phyloP scores from a whole-genome alignment of 2,113 vertebrate genomes.

The Stigmatopora argus region DNA sequence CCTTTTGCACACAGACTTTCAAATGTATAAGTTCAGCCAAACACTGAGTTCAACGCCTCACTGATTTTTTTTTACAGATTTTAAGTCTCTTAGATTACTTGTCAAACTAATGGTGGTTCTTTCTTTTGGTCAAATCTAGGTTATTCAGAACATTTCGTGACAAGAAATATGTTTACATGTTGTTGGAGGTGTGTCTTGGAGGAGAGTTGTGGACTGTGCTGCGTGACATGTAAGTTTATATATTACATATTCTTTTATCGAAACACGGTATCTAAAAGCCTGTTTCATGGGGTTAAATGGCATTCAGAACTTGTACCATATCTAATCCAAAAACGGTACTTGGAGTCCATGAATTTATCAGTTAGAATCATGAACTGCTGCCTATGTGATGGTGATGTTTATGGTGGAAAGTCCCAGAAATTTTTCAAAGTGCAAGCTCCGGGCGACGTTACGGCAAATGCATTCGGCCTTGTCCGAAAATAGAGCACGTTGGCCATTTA shows the following conservation, averaged over 20 bases:
- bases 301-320: background rate
- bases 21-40: slow-evolving; percentile 26
- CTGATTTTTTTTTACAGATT: background rate
- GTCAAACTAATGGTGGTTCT: background rate
- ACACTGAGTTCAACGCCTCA: background rate
- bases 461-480: too few relatives aligned
- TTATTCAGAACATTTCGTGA: slow-evolving; percentile 89
- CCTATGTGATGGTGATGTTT: too few relatives aligned
- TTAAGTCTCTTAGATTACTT: background rate
- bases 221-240: slow-evolving; percentile 83
- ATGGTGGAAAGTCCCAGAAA: too few relatives aligned
- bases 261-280: background rate
- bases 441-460: too few relatives aligned
- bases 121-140: slow-evolving; percentile 58
- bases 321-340: background rate
- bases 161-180: slow-evolving; percentile 85
- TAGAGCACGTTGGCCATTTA: too few relatives aligned
- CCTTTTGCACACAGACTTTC: slow-evolving; percentile 27
- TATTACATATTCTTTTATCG: background rate
- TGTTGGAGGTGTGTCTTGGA: slow-evolving; percentile 87
- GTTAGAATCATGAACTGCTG: background rate
- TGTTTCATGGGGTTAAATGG: background rate
- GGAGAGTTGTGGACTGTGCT: slow-evolving; percentile 90
- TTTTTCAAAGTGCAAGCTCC: too few relatives aligned
- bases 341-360: background rate